Percentiles rank a stretch among this genome's conserved stretches.
Evolutionary conservation across 2,113 vertebrate species (phyloP).

Genomic region (Ophthalmolycus amberensis): DNA sequence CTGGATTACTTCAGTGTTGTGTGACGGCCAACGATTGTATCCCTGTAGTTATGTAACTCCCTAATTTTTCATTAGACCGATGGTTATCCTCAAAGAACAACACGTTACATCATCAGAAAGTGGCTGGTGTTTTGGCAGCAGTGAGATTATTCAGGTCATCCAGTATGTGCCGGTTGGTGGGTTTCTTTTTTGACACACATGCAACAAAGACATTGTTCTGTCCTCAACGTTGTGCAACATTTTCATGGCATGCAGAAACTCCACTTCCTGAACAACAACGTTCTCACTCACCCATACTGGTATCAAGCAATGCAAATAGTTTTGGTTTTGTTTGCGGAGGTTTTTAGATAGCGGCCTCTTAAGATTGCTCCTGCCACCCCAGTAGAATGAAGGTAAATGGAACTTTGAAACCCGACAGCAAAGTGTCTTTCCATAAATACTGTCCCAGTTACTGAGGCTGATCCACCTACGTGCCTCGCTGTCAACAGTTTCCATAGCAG

Average conservation of each 20-base stretch:
- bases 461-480: neutral
- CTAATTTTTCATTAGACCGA: slow-evolving; percentile 38
- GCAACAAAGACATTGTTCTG: neutral
- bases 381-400: neutral
- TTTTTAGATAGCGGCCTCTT: neutral
- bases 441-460: neutral
- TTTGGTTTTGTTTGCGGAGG: neutral
- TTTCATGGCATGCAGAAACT: neutral
- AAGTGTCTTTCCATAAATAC: neutral
- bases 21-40: slow-evolving; percentile 20
- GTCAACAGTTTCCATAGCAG: neutral
- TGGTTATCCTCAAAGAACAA: slow-evolving; percentile 34
- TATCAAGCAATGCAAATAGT: neutral
- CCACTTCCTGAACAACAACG: neutral
- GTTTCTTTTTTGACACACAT: neutral
- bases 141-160: neutral
- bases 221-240: neutral
- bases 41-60: slow-evolving; percentile 20
- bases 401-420: neutral
- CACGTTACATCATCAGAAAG: slow-evolving; percentile 18
- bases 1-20: slow-evolving; percentile 25
- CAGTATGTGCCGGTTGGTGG: neutral
- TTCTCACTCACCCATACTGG: neutral
- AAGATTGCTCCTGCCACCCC: neutral
- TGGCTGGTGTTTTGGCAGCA: slow-evolving; percentile 35